Base-by-base conservation (phyloP, 2,888 invertebrate species). In the Conchocele bisecta region DNA sequence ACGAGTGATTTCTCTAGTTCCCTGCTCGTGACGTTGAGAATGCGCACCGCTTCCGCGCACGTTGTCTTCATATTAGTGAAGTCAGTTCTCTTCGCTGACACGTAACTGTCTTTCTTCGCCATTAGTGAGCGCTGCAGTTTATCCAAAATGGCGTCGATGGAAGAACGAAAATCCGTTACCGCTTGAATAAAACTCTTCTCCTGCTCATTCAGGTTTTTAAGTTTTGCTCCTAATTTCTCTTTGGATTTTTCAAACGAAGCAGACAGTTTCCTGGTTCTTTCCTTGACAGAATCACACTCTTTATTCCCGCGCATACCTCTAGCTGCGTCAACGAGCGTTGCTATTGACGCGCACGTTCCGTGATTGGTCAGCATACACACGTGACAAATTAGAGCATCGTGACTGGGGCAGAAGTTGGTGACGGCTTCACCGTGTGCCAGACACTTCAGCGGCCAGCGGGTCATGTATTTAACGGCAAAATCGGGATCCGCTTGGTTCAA, bases 81-180 rank as follows among this genome's bases (percentile, higher is more conserved):
- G 29, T 39, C 35, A 44, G 61, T 46, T 59, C 59, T 65, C 58
- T 48, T 72, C 22, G 53, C 33, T 24, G 65, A 65, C 1, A 65
- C 57, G 41, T 57, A 69, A 48, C 69, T 60, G 29, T 76, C 76
- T 61, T 76, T 76, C 50, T 54, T 76, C 7, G 72, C 65, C n/a
- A 72, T 26, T 1, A 76, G 33, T 6, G 68, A 60, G 41, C 72
- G 61, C 46, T 76, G 72, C 13, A 76, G 66, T 35, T 65, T 60
- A 35, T 76, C 72, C 24, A 76, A 54, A 24, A 76, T 61, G 7
- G 69, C 61, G 31, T 72, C 66, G 6, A 76, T 60, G 26, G 63
- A 65, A 17, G 56, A 26, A 39, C 72, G 50, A 39, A 76, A 76
- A 11, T 46, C 39, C 29, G 48, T 65, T 22, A 76, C 65, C 24